These are phyloP conservation scores for Sesia bembeciformis DNA, from an alignment of 2,888 invertebrate genomes.

Conservation along the genomic window DNA sequence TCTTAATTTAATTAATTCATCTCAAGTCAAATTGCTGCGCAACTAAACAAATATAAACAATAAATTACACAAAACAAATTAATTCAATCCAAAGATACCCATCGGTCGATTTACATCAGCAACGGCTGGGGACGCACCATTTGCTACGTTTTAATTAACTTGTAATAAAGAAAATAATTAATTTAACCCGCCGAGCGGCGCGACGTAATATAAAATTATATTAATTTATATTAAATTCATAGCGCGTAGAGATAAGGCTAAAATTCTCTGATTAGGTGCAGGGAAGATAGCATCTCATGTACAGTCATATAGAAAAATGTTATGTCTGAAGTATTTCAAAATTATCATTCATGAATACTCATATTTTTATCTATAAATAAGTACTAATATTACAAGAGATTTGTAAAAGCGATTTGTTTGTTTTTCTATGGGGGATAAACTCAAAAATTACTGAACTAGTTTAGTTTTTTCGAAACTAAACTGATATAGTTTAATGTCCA, in stretches of 20 bases:
- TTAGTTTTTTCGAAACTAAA: too few species aligned
- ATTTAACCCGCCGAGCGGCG: constrained; percentile 6
- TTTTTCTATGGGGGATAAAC: too few species aligned
- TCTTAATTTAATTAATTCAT: neutral
- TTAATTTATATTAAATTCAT: constrained; percentile 14
- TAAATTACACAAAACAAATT: constrained; percentile 14
- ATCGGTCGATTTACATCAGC: constrained; percentile 14
- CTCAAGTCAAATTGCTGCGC: neutral
- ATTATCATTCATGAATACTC: neutral
- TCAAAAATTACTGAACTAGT: too few species aligned
- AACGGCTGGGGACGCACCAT: constrained; percentile 12
- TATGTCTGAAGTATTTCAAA: neutral
- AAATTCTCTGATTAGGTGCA: constrained; percentile 8
- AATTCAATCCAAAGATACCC: constrained; percentile 14
- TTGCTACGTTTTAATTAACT: constrained; percentile 30
- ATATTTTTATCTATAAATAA: too few species aligned
- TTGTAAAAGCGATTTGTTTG: too few species aligned
- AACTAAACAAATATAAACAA: constrained; percentile 6
- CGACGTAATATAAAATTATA: constrained; percentile 17
- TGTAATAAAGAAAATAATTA: constrained; percentile 26
- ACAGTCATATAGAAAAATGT: neutral
- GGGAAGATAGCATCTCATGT: constrained; percentile 7
- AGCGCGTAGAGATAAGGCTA: constrained; percentile 7
- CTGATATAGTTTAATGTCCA: too few species aligned
- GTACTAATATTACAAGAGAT: too few species aligned